phyloP scores from a whole-genome alignment of 2,797 vertebrate genomes.

The Galago senegalensis region DNA sequence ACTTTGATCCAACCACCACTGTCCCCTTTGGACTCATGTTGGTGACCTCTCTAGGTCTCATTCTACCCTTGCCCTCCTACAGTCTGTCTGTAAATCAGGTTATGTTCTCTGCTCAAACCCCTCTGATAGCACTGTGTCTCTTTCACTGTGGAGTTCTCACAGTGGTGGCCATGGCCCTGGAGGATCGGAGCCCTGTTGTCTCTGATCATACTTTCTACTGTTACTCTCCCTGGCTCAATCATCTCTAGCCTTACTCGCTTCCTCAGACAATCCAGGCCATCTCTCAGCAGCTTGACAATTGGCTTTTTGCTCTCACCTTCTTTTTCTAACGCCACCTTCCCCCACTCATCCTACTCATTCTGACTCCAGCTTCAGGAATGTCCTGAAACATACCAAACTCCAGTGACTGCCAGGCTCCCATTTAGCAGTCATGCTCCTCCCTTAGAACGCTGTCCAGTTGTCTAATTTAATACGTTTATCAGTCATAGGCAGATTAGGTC shows the following conservation, averaged over 20 bases:
- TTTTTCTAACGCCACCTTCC: not conserved
- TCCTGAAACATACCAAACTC: not conserved
- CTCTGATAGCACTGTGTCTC: not conserved
- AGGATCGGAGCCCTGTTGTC: not conserved
- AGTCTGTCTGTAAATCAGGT: not conserved
- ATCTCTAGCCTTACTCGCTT: not conserved
- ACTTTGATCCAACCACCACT: not conserved
- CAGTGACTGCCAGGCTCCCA: not conserved
- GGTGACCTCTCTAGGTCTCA: not conserved
- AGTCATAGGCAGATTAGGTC: not conserved
- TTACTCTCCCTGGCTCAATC: not conserved
- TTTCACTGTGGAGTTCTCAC: not conserved
- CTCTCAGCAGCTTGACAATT: not conserved
- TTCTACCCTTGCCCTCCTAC: not conserved
- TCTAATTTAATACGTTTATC: not conserved
- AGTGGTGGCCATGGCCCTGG: not conserved
- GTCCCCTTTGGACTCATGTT: not conserved
- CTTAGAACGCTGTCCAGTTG: not conserved
- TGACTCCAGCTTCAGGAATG: not conserved
- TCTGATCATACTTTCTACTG: not conserved
- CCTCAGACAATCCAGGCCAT: not conserved
- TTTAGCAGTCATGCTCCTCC: not conserved
- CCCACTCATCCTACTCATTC: not conserved
- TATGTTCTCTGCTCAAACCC: not conserved
- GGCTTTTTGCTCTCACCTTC: not conserved